Conservation (phyloP, 2,797 vertebrate genomes). For the Pampus argenteus region DNA sequence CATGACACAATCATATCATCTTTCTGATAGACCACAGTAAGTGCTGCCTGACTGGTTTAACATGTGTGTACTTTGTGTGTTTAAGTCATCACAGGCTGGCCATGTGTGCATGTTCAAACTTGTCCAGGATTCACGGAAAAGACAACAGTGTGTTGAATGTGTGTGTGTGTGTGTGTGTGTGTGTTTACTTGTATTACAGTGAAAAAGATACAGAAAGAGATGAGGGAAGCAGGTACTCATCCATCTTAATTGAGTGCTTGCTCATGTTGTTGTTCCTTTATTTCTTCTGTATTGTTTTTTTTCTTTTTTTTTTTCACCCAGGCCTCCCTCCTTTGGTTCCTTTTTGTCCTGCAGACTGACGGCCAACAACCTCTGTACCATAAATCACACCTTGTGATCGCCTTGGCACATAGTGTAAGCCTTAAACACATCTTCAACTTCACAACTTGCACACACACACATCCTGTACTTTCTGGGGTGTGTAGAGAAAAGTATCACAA, state of each 20-base stretch:
- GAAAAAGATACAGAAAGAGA: constrained; percentile 26
- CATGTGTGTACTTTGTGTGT: constrained; percentile 41
- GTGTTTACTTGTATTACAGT: constrained; percentile 24
- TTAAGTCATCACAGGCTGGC: constrained; percentile 24
- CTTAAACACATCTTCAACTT: constrained; percentile 21
- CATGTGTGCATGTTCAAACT: constrained; percentile 51
- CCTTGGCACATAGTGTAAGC: constrained; percentile 1
- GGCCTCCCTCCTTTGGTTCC: constrained; percentile 26
- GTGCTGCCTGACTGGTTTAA: constrained; percentile 67
- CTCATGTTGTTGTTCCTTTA: constrained; percentile 43
- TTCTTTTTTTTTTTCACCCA: neutral
- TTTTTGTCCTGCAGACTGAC: constrained; percentile 42
- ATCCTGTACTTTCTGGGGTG: constrained; percentile 43
- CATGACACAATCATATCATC: constrained; percentile 37
- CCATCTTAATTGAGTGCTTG: constrained; percentile 41
- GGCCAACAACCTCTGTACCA: neutral
- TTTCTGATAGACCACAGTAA: constrained; percentile 48
- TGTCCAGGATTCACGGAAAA: constrained; percentile 51
- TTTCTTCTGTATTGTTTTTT: constrained; percentile 26
- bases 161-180: constrained; percentile 9
- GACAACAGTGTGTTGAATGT: constrained; percentile 12
- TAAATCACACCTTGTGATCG: constrained; percentile 30
- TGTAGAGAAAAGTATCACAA: constrained; percentile 42
- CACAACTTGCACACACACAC: constrained; percentile 28
- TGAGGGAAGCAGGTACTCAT: constrained; percentile 35